phyloP scores from a whole-genome alignment of 1,140 invertebrate species.

The Lordiphosa mommai region DNA sequence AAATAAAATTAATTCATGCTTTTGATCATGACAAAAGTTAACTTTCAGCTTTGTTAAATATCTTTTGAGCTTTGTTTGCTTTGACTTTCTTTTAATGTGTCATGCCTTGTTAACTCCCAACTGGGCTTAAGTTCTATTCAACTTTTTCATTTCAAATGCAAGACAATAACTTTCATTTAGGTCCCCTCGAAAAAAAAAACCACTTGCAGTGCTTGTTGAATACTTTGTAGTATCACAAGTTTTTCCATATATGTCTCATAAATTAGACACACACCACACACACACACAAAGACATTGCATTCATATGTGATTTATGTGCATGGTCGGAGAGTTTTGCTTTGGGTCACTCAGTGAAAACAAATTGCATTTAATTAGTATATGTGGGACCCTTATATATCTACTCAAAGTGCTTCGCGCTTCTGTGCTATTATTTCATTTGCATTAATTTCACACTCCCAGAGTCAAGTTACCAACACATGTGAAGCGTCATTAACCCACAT shows the following conservation, averaged over 20 bases:
- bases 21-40: constrained; percentile 1
- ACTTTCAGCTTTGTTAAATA: background rate
- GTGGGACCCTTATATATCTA: constrained; percentile 24
- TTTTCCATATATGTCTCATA: constrained; percentile 19
- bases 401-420: constrained; percentile 3
- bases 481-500: constrained; percentile 11
- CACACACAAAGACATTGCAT: constrained; percentile 3
- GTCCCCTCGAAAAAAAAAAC: constrained; percentile 3
- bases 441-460: constrained; percentile 28
- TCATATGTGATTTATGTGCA: constrained; percentile 28
- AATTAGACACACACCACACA: constrained; percentile 19
- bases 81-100: constrained; percentile 8
- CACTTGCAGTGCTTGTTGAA: constrained; percentile 5
- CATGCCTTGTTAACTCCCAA: constrained; percentile 3
- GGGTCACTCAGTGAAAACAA: constrained; percentile 34
- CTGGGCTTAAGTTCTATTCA: constrained; percentile 24
- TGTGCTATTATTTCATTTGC: constrained; percentile 25
- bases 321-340: constrained; percentile 2
- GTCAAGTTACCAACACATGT: constrained; percentile 1
- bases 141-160: constrained; percentile 17
- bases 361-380: constrained; percentile 43
- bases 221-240: constrained; percentile 21
- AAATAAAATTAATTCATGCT: background rate
- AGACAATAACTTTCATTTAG: constrained; percentile 38
- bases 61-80: background rate